Percentiles rank a stretch among this genome's conserved stretches.
Conservation (phyloP, 2,888 invertebrate species). For the Pyrochroa serraticornis region DNA sequence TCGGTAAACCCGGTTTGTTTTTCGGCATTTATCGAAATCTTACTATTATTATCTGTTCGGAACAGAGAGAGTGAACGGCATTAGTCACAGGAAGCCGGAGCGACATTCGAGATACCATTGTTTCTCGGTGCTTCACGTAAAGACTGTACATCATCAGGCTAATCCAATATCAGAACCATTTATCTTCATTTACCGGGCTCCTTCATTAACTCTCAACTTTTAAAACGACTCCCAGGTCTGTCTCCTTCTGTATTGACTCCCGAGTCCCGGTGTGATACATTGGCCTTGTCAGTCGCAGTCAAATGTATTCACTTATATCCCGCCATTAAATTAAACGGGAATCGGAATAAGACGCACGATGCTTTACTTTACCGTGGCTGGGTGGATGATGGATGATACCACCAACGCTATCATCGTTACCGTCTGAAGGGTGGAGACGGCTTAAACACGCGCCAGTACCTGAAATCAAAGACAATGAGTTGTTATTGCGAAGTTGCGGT, state of each 20-base stretch:
- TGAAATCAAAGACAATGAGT: slow-evolving; percentile 33
- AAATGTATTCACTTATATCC: slow-evolving; percentile 53
- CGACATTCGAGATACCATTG: slow-evolving; percentile 39
- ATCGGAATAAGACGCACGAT: slow-evolving; percentile 52
- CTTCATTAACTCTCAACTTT: slow-evolving; percentile 60
- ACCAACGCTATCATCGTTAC: slow-evolving; percentile 14
- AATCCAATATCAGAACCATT: slow-evolving; percentile 61
- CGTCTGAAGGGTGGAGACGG: slow-evolving; percentile 1
- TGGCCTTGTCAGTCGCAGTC: slow-evolving; percentile 54
- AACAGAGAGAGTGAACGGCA: slow-evolving; percentile 7
- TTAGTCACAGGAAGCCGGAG: slow-evolving; percentile 22
- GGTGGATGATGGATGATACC: slow-evolving; percentile 48
- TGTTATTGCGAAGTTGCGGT: slow-evolving; percentile 33
- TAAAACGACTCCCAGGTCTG: slow-evolving; percentile 55
- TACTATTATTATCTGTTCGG: background rate
- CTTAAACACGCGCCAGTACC: slow-evolving; percentile 29
- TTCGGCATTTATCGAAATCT: slow-evolving; percentile 5
- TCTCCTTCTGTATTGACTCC: slow-evolving; percentile 46
- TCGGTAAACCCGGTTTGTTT: too few species aligned
- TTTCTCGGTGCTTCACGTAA: slow-evolving; percentile 48
- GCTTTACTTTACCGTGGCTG: slow-evolving; percentile 47
- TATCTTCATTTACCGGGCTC: slow-evolving; percentile 60
- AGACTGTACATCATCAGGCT: slow-evolving; percentile 54
- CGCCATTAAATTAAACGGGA: slow-evolving; percentile 53
- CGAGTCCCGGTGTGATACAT: slow-evolving; percentile 48